These are phyloP conservation scores for Cichladusa arquata DNA, from an alignment of 2,113 vertebrate genomes.

Conservation along the genomic window DNA sequence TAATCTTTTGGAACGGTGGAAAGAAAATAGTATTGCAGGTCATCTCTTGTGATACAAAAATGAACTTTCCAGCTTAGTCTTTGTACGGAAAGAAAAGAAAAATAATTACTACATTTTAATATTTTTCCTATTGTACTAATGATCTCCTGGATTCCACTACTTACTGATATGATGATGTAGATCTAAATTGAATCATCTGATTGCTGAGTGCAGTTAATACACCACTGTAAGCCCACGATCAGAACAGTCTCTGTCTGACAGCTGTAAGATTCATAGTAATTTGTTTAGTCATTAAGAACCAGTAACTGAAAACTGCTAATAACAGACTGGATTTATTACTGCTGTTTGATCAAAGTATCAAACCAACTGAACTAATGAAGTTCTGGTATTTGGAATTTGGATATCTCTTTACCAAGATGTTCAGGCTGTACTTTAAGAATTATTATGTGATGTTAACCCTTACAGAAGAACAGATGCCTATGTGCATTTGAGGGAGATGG, in stretches of 20 bases:
- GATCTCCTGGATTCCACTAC: neutral
- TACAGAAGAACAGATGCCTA: neutral
- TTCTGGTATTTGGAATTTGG: neutral
- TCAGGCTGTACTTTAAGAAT: neutral
- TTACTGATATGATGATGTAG: neutral
- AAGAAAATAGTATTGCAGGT: slow-evolving; percentile 25
- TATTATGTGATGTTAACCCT: neutral
- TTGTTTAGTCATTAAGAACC: slow-evolving; percentile 1
- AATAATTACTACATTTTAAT: neutral
- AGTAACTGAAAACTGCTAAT: slow-evolving; percentile 18
- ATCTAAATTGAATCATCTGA: neutral
- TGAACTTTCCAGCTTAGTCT: slow-evolving; percentile 27
- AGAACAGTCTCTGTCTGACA: neutral
- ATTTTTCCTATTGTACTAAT: neutral
- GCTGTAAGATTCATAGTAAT: neutral
- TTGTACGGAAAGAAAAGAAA: slow-evolving; percentile 13
- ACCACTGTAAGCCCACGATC: neutral
- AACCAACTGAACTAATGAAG: neutral
- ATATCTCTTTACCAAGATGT: neutral
- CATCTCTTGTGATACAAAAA: slow-evolving; percentile 17
- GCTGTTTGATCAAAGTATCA: neutral
- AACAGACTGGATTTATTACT: neutral
- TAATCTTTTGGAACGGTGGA: slow-evolving; percentile 49
- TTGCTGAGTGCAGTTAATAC: neutral
- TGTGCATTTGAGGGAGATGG: neutral